phyloP scores from a whole-genome alignment of 2,113 vertebrate genomes.

The Bubo bubo region DNA sequence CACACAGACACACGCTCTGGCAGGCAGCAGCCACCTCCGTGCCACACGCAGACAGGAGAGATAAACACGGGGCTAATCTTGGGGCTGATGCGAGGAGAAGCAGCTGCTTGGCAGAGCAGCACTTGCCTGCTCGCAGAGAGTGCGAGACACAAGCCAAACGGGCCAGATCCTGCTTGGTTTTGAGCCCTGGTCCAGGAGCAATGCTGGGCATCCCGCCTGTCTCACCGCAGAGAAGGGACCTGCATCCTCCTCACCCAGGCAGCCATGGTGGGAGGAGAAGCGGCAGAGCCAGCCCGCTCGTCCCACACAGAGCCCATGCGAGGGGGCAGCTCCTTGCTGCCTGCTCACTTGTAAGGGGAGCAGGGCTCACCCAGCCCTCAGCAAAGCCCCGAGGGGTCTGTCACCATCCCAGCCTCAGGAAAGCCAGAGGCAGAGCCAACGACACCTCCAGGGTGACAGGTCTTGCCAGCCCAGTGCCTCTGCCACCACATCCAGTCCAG shows the following conservation, averaged over 20 bases:
- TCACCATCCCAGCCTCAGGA: not conserved
- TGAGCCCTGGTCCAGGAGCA: rapidly evolving
- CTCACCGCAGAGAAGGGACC: rapidly evolving
- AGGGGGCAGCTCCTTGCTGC: not conserved
- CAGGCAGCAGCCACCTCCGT: not conserved
- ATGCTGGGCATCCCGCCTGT: not conserved
- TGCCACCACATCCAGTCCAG: not conserved
- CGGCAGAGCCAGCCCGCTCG: not conserved
- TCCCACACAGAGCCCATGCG: rapidly evolving
- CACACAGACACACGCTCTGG: not conserved
- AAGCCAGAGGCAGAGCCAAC: not conserved
- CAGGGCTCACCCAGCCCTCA: not conserved
- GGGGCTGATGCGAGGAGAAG: not conserved
- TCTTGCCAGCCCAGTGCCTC: not conserved
- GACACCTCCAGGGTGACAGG: not conserved
- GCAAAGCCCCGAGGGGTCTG: not conserved
- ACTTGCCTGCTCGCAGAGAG: rapidly evolving
- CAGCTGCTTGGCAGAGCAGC: not conserved
- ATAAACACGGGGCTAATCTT: not conserved
- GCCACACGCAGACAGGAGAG: rapidly evolving
- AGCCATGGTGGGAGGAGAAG: not conserved
- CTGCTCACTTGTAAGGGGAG: not conserved
- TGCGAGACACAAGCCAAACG: not conserved
- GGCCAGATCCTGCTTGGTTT: not conserved
- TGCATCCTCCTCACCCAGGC: not conserved